Percentiles rank a stretch among this genome's conserved stretches.
phyloP scores from a whole-genome alignment of 2,797 vertebrate species.

The Cheirogaleus major region DNA sequence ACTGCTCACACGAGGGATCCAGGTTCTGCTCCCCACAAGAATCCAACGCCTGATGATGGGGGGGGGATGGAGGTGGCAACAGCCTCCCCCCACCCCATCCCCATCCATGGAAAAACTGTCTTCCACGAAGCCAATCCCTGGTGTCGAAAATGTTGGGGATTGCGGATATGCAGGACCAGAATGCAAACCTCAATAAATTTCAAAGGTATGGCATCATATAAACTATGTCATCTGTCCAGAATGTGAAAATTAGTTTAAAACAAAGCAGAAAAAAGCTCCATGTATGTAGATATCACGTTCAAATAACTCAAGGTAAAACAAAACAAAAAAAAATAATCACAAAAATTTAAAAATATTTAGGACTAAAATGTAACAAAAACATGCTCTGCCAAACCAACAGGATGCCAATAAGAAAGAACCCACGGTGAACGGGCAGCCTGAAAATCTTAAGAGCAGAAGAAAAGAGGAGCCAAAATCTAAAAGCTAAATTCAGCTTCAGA shows the following conservation, averaged over 20 bases:
- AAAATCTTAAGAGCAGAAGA: background rate
- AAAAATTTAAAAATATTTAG: background rate
- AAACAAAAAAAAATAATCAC: background rate
- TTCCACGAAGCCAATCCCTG: too few relatives aligned
- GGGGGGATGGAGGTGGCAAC: too few relatives aligned
- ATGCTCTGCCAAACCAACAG: background rate
- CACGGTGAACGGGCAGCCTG: background rate
- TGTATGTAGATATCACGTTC: background rate
- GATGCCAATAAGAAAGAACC: background rate
- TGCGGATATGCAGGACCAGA: background rate
- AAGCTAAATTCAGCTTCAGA: background rate
- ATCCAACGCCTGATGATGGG: fast-evolving
- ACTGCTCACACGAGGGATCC: too few relatives aligned
- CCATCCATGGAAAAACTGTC: too few relatives aligned
- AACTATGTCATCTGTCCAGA: background rate
- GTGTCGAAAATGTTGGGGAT: too few relatives aligned
- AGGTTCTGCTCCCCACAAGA: too few relatives aligned
- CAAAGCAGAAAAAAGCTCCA: background rate
- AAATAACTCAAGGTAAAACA: background rate
- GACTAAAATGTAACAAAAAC: background rate
- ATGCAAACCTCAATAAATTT: background rate
- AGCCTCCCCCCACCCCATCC: too few relatives aligned
- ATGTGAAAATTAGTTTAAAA: background rate
- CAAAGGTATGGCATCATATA: background rate
- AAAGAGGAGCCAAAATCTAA: background rate